Evolutionary conservation across 1,140 invertebrate species (phyloP), one percentile per base, ranked within the genome.

Genomic region (Hyles euphorbiae): DNA sequence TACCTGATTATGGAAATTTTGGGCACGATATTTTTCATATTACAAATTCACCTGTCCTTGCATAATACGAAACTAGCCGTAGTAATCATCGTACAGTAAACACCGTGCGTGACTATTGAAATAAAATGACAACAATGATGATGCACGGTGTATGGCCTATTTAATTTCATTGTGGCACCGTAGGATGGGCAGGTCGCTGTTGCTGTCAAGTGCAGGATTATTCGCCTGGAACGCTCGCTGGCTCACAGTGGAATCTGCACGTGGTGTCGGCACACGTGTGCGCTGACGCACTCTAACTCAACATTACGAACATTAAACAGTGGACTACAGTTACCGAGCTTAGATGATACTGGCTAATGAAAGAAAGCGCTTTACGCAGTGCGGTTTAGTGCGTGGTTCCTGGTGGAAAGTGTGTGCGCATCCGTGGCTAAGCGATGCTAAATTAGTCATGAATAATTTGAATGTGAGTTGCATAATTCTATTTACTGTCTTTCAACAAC

Each of bases 121-220:
- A 40, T 40, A 40, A 40, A 40, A 40, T 40, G 36, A 40, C 36
- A 40, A 40, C 36, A 40, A 40, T 40, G 36, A 40, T 40, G 36
- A 40, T 40, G 36, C 36, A 40, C 8, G 36, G 36, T 40, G 36
- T 40, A 40, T 56, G 59, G 22, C 53, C 53, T 56, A 56, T 50
- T 83, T 82, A 74, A 55, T 62, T 63, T 65, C 22, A 81, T 83
- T 84, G 78, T 83, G 56, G 62, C n/a, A 63, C 53, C 60, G 66
- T 70, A 70, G 78, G 72, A 73, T 83, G 81, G 81, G 82, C 66
- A 68, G 63, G 81, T 68, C 72, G 53, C 54, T 65, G 63, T 67
- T 78, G 78, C 11, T 83, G 81, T 87, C 84, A 87, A 83, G 83
- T 86, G 83, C 79, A 84, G 81, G 83, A 78, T 68, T 80, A 72